Evolutionary conservation across 2,797 vertebrate genomes (phyloP).

Genomic region (Numenius phaeopus): DNA sequence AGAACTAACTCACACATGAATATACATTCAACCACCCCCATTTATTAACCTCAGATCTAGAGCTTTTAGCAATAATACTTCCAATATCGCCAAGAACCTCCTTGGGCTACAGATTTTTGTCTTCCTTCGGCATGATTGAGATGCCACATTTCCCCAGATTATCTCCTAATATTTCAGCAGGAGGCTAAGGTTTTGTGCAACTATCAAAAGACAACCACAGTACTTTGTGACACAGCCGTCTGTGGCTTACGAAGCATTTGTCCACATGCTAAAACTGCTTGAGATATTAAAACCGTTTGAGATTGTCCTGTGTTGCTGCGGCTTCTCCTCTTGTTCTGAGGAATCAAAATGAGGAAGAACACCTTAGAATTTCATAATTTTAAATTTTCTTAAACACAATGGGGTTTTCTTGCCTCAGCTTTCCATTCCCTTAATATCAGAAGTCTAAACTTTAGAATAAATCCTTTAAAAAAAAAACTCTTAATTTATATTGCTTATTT

Average conservation of each 20-base stretch:
- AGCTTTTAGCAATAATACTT: background rate
- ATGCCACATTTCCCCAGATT: background rate
- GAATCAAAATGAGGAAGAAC: background rate
- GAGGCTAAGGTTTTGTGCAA: background rate
- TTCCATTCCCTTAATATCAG: background rate
- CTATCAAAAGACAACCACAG: background rate
- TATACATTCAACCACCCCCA: accelerated
- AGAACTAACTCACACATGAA: background rate
- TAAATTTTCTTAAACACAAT: background rate
- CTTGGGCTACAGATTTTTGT: background rate
- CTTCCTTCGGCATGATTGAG: background rate
- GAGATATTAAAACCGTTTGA: background rate
- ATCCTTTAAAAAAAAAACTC: background rate
- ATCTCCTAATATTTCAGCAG: background rate
- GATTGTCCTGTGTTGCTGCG: background rate
- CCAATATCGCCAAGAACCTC: background rate
- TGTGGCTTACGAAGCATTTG: accelerated
- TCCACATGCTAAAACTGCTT: background rate
- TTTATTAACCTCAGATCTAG: background rate
- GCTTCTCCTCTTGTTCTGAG: background rate
- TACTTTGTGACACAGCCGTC: background rate
- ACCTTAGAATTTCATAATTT: background rate
- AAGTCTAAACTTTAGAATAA: background rate
- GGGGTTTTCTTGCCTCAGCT: background rate
- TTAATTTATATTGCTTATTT: background rate